phyloP scores from a whole-genome alignment of 2,797 vertebrate genomes.

The Chlorospingus semifuscus region DNA sequence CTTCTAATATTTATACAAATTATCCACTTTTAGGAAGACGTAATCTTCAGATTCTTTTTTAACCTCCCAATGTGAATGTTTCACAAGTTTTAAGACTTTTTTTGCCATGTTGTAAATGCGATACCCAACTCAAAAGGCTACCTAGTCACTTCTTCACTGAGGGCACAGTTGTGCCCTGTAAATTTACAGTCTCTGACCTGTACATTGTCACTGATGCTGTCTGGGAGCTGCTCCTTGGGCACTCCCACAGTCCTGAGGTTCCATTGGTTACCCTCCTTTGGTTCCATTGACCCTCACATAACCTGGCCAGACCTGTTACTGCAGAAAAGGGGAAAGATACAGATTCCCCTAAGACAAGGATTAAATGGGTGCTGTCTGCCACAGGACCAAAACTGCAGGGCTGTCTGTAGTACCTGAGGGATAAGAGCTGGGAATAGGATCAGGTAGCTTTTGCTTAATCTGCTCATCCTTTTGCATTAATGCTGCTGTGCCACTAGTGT shows the following conservation, averaged over 20 bases:
- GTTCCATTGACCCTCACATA: fast-evolving
- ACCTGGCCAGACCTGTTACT: background rate
- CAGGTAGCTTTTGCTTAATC: background rate
- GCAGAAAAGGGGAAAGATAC: background rate
- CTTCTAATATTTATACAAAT: background rate
- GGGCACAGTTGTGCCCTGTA: background rate
- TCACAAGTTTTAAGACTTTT: background rate
- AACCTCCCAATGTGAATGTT: fast-evolving
- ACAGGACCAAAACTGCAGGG: background rate
- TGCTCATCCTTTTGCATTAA: conserved; percentile 24
- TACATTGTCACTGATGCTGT: background rate
- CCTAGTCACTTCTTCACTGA: background rate
- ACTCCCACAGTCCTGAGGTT: fast-evolving
- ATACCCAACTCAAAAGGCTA: background rate
- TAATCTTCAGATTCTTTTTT: background rate
- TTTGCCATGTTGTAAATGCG: background rate
- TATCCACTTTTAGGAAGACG: background rate
- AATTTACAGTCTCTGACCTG: background rate
- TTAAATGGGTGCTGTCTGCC: background rate
- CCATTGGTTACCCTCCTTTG: fast-evolving
- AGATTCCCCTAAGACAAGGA: background rate
- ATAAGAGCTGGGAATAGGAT: background rate
- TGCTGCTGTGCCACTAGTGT: background rate
- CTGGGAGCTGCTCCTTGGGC: background rate
- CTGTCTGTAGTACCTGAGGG: background rate